These are phyloP conservation scores for Melanophora roralis DNA, from an alignment of 2,888 invertebrate species.

Conservation along the genomic window DNA sequence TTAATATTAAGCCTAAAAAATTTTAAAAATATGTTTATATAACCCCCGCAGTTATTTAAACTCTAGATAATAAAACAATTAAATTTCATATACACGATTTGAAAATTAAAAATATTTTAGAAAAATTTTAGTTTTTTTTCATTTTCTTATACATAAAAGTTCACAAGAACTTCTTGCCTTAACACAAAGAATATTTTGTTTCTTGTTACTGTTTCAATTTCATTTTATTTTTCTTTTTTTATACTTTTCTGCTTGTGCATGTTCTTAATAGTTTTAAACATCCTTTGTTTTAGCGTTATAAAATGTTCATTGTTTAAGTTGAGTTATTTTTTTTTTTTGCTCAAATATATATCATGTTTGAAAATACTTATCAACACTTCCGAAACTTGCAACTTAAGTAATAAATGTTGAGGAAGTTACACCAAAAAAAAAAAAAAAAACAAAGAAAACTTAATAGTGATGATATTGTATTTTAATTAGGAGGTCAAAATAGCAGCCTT, in stretches of 20 bases:
- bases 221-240: conserved; percentile 1
- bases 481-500: conserved; percentile 32
- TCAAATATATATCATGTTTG: conserved; percentile 42
- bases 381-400: conserved; percentile 41
- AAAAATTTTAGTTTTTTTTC: too few species aligned
- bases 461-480: conserved; percentile 53
- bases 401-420: conserved; percentile 36
- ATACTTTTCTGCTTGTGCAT: conserved; percentile 8
- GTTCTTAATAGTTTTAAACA: conserved; percentile 45
- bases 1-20: too few species aligned
- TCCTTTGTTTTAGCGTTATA: conserved; percentile 45
- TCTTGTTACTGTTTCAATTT: conserved; percentile 33
- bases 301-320: conserved; percentile 54
- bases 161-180: conserved; percentile 3
- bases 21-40: too few species aligned
- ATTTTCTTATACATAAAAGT: too few species aligned
- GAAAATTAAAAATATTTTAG: too few species aligned
- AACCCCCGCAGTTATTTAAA: too few species aligned
- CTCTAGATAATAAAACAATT: too few species aligned
- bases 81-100: too few species aligned
- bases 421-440: too few species aligned
- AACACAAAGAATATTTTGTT: conserved; percentile 11
- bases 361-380: conserved; percentile 48
- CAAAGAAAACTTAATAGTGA: conserved; percentile 30
- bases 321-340: conserved; percentile 1